phyloP scores from a whole-genome alignment of 2,113 vertebrate species.

The Leiothrix lutea region DNA sequence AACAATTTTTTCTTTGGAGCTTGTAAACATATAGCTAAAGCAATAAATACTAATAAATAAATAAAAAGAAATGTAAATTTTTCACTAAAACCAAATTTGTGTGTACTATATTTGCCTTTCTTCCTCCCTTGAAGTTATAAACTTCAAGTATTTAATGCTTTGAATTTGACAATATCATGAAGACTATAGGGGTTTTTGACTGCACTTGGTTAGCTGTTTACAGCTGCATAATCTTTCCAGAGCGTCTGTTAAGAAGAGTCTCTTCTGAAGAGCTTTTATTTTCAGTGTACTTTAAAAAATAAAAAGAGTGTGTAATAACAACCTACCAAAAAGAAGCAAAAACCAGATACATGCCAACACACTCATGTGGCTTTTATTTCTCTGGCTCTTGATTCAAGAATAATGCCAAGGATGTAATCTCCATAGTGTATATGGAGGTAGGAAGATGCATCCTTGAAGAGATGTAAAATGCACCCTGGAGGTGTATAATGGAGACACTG shows the following conservation, averaged over 20 bases:
- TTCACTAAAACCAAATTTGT: background rate
- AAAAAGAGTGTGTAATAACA: background rate
- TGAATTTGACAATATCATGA: background rate
- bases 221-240: background rate
- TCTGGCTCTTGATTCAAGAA: background rate
- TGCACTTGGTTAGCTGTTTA: background rate
- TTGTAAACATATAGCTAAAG: background rate
- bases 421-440: background rate
- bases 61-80: background rate
- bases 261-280: background rate
- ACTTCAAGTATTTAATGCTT: background rate
- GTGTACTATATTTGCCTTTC: background rate
- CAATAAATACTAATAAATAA: background rate
- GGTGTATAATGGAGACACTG: background rate
- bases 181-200: background rate
- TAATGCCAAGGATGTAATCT: background rate
- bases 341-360: accelerated
- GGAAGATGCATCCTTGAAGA: background rate
- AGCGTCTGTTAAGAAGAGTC: background rate
- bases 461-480: background rate
- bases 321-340: background rate
- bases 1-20: background rate
- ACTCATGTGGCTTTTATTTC: background rate
- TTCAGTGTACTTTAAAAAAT: background rate
- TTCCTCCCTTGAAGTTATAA: background rate